Conservation (phyloP, 2,888 invertebrate genomes). For the Idaea straminata region DNA sequence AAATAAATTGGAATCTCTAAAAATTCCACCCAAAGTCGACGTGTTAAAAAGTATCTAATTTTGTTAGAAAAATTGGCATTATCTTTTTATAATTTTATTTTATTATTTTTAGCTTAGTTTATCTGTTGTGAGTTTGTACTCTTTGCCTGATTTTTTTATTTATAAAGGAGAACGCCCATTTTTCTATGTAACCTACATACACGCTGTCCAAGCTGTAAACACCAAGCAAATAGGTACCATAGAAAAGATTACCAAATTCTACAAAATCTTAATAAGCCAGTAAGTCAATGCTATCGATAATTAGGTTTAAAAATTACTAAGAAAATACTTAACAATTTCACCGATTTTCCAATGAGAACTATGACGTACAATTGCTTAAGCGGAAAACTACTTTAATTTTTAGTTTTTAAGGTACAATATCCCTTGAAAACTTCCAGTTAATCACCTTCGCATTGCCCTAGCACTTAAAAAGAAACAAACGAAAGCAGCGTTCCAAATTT, state of each 20-base stretch:
- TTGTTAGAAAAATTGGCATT: too few species aligned
- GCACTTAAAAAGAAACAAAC: conserved; percentile 30
- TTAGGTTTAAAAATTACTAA: neutral
- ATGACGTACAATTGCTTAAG: neutral
- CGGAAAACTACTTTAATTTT: conserved; percentile 11
- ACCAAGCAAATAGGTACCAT: too few species aligned
- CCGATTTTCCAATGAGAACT: neutral
- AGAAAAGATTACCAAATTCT: neutral
- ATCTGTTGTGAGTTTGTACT: too few species aligned
- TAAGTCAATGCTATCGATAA: neutral
- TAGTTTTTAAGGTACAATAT: conserved; percentile 11
- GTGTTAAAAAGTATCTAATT: too few species aligned
- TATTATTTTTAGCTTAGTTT: too few species aligned
- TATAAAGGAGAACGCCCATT: too few species aligned
- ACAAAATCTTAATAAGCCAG: neutral
- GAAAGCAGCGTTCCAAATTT: conserved; percentile 35
- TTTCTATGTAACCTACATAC: too few species aligned
- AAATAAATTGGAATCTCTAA: too few species aligned
- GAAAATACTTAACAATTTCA: neutral
- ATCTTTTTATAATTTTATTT: too few species aligned
- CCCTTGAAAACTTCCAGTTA: conserved; percentile 7
- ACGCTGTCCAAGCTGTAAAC: too few species aligned
- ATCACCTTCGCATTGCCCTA: conserved; percentile 23
- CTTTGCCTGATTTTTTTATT: too few species aligned
- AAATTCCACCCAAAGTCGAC: too few species aligned